Evolutionary conservation across 2,113 vertebrate genomes (phyloP), one percentile per base, ranked within the genome.

Genomic region (Ammodytes marinus): DNA sequence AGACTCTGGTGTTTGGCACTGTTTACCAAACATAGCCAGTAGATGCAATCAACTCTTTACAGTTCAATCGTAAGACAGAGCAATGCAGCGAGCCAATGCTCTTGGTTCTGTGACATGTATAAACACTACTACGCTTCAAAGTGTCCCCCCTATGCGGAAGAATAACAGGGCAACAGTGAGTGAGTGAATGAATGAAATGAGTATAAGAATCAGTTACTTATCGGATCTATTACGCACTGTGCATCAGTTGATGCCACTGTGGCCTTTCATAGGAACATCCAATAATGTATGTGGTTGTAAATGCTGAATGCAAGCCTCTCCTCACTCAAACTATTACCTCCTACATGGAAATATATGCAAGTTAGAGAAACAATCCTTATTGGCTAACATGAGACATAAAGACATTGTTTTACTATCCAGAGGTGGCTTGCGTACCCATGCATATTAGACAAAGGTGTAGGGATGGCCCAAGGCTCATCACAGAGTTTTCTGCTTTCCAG

Each of bases 381-480:
- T 55, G 47, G 60, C 45, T 12, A 58, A 77, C 14, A 55, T 74
- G 49, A 46, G 67, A 73, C 54, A 74, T 49, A 81, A 67, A 80
- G 52, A 8, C 54, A 66, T 52, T 39, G 59, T 27, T 54, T 5
- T 43, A 17, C 42, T 40, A 35, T 68, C 61, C 70, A 80, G 68
- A 74, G 76, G 70, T 69, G 81, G 85, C 85, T 86, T 86, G 67
- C 49, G 37, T 83, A 59, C 39, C 73, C 58, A 85, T 89, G 91
- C 82, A 86, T 86, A 87, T 90, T 81, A 86, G 83, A 89, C 85
- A 55, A 88, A 93, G 90, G 87, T 90, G 87, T 72, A 55, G 65
- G 50, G 74, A 84, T 77, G 79, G 82, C 88, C 83, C 58, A 64
- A 54, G 88, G 87, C 86, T 89, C 84, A 88, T 90, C 87, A 84